Evolutionary conservation across 1,140 invertebrate genomes (phyloP), one percentile per base, ranked within the genome.

Genomic region (Argopecten irradians): DNA sequence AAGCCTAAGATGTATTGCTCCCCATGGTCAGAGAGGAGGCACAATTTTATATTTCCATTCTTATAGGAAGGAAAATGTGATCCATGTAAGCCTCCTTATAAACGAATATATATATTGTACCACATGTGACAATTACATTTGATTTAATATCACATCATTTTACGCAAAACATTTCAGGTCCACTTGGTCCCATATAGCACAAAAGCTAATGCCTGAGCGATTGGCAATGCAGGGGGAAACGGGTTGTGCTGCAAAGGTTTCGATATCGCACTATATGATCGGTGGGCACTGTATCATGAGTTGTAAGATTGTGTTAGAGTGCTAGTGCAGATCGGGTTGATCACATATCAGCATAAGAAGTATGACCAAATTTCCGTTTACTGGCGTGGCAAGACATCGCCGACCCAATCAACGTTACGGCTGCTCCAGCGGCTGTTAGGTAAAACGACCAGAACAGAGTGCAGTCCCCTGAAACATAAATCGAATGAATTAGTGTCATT

Each of bases 361-460:
- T 46, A 14, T 71, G 46, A 39, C 88, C 84, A 34, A 14, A 39
- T 85, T 89, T 89, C 0, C 41, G 55, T 86, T 86, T 82, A n/a
- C 55, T 41, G 14, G 90, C 92, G 41, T 90, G 87, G 36, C 91
- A 90, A 32, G 92, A 89, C 5, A 92, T 36, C 1, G 89, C 16
- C 0, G 91, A 91, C 55, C 91, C 90, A 19, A 92, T 55, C 22
- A 92, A 36, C 1, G 90, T 91, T n/a, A 90, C n/a, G 0, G 86
- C 92, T 5, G 90, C 91, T 0, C 87, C 89, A 9, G 85, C 87
- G 28, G 71, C 89, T 16, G 92, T 92, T 22, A 92, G 41, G 95
- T 97, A 96, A 89, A 96, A 96, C n/a, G 96, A 97, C 96, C 96
- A 97, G 55, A 96, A 97, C 86, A 97, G 93, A 87, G 96, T 96